Conservation (phyloP, 2,888 invertebrate genomes). For the Limnephilus rhombicus region DNA sequence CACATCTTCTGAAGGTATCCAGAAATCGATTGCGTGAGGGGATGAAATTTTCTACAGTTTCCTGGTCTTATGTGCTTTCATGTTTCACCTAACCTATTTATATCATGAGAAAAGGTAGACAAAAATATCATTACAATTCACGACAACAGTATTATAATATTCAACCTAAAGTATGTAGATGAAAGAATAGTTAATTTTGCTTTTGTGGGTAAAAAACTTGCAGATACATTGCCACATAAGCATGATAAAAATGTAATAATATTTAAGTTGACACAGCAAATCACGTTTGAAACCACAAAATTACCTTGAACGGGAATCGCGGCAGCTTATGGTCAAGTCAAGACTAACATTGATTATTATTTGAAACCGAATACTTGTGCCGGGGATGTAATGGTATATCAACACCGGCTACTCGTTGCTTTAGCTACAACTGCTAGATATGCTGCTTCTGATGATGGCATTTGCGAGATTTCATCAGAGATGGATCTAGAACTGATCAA, state of each 20-base stretch:
- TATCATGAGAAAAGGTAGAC: too few species aligned
- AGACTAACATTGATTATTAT: slow-evolving; percentile 42
- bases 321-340: slow-evolving; percentile 40
- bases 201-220: background rate
- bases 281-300: slow-evolving; percentile 27
- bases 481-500: background rate
- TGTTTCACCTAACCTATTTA: too few species aligned
- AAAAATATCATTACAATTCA: background rate
- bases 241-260: background rate
- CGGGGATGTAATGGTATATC: slow-evolving; percentile 30
- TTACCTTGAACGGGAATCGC: slow-evolving; percentile 39
- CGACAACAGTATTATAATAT: background rate
- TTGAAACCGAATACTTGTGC: slow-evolving; percentile 37
- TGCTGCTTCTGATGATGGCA: background rate
- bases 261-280: slow-evolving; percentile 33
- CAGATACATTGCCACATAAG: background rate
- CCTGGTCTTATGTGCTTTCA: too few species aligned
- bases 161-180: background rate
- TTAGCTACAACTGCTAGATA: background rate
- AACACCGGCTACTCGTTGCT: background rate
- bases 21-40: background rate
- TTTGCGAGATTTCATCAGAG: background rate
- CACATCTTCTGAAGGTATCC: background rate
- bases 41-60: too few species aligned
- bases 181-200: background rate